Percentiles rank a stretch among this genome's conserved stretches.
Evolutionary conservation across 2,113 vertebrate species (phyloP).

Genomic region (Eurypyga helias): DNA sequence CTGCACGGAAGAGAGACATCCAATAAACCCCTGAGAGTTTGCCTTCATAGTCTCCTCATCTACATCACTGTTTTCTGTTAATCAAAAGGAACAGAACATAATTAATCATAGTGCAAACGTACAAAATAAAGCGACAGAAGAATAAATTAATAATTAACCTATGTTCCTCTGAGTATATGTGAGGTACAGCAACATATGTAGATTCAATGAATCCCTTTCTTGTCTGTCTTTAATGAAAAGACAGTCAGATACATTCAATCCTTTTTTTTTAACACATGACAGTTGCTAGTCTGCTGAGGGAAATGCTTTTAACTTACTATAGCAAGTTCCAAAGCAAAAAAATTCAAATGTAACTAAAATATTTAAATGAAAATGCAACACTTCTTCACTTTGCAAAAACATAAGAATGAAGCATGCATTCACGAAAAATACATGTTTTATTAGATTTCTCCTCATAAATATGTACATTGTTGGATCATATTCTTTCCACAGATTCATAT

Average conservation of each 20-base stretch:
- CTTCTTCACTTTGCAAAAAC: not conserved
- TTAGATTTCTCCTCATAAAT: not conserved
- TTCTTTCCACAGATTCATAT: not conserved
- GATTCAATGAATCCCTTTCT: conserved; percentile 3
- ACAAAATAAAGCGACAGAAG: not conserved
- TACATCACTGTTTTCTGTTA: conserved; percentile 64
- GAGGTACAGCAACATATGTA: not conserved
- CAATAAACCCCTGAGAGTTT: conserved; percentile 85
- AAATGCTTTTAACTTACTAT: not conserved
- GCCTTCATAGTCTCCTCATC: conserved; percentile 85
- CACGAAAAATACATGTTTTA: not conserved
- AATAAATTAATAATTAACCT: conserved; percentile 47
- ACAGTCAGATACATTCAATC: not conserved
- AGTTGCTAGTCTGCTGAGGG: not conserved
- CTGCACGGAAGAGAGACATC: conserved; percentile 90
- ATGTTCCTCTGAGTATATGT: not conserved
- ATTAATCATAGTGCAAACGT: conserved; percentile 1
- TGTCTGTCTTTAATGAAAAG: conserved; percentile 23
- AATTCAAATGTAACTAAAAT: not conserved
- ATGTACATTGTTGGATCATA: not conserved
- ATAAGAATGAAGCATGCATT: not conserved
- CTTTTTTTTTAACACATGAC: not conserved
- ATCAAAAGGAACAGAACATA: conserved; percentile 47
- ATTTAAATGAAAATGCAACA: not conserved
- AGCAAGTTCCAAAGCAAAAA: not conserved